A percentile compares a stretch with the other conserved stretches of the same genome.
Conservation (phyloP, 2,113 vertebrate species). For the Fregata magnificens region DNA sequence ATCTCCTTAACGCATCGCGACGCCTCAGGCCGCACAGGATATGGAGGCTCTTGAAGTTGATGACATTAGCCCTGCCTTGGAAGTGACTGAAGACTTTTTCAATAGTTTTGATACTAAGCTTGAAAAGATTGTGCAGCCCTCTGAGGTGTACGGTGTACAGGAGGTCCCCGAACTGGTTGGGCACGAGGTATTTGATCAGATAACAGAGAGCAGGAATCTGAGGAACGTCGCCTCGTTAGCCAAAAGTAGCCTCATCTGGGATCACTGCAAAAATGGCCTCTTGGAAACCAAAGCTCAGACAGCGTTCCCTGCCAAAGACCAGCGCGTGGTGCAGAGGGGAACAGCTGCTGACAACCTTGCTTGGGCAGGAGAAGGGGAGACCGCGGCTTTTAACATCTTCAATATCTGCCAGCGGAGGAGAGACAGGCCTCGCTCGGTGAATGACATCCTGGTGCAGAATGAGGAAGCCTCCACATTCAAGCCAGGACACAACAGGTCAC, state of each 20-base stretch:
- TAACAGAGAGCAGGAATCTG: slow-evolving; percentile 68
- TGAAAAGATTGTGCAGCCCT: slow-evolving; percentile 76
- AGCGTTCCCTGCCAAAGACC: slow-evolving; percentile 82
- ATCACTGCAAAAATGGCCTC: slow-evolving; percentile 75
- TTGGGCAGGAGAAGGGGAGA: slow-evolving; percentile 80
- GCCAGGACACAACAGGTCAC: slow-evolving; percentile 89
- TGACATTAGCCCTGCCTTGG: slow-evolving; percentile 94
- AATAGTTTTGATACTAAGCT: slow-evolving; percentile 83
- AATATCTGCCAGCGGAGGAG: slow-evolving; percentile 84
- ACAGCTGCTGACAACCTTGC: slow-evolving; percentile 79
- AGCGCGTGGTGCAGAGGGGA: slow-evolving; percentile 66
- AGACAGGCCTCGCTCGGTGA: slow-evolving; percentile 89
- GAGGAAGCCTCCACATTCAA: slow-evolving; percentile 85
- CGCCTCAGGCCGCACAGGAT: background rate
- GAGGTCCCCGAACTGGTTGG: slow-evolving; percentile 83
- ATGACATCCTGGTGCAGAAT: slow-evolving; percentile 83
- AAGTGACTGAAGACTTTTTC: slow-evolving; percentile 96
- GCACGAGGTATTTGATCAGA: slow-evolving; percentile 62
- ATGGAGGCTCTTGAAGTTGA: slow-evolving; percentile 94
- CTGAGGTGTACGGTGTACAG: slow-evolving; percentile 78
- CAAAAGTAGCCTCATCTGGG: slow-evolving; percentile 83
- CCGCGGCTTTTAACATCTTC: slow-evolving; percentile 79
- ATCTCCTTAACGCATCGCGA: background rate
- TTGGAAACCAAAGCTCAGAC: slow-evolving; percentile 78
- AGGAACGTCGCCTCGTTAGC: slow-evolving; percentile 58